Percentiles rank a stretch among this genome's conserved stretches.
Conservation (phyloP, 2,888 invertebrate species). For the Yponomeuta cagnagella region DNA sequence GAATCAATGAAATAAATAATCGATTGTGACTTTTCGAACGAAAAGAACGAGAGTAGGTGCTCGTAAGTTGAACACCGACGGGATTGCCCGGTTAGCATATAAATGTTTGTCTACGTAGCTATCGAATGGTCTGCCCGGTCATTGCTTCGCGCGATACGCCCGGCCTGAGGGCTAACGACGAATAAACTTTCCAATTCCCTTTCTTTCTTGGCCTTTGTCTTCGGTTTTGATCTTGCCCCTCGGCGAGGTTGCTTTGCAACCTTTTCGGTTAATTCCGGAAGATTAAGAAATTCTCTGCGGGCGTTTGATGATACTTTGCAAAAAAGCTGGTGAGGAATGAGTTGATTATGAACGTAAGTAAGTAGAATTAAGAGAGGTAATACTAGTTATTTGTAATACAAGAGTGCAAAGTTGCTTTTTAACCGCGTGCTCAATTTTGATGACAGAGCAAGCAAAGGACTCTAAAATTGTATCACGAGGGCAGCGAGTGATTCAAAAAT, state of each 20-base stretch:
- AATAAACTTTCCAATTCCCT: conserved; percentile 46
- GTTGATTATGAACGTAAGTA: too few relatives aligned
- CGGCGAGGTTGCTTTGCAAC: background rate
- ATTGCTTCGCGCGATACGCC: conserved; percentile 21
- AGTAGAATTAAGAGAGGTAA: too few relatives aligned
- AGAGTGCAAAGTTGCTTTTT: too few relatives aligned
- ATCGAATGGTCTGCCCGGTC: conserved; percentile 33
- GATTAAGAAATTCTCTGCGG: too few relatives aligned
- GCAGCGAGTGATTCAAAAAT: too few relatives aligned
- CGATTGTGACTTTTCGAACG: background rate
- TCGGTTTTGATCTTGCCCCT: background rate
- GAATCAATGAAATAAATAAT: too few relatives aligned
- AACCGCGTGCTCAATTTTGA: too few relatives aligned
- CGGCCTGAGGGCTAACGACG: conserved; percentile 38
- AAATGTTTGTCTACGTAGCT: conserved; percentile 34
- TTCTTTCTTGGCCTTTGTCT: background rate
- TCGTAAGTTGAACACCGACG: background rate
- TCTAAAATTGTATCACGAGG: too few relatives aligned
- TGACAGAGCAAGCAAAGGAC: too few relatives aligned
- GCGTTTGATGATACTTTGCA: too few relatives aligned
- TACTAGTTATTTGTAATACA: too few relatives aligned
- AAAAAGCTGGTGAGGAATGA: too few relatives aligned
- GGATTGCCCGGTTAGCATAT: conserved; percentile 36
- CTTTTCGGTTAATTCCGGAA: background rate
- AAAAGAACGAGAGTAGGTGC: background rate